Evolutionary conservation across 2,888 invertebrate genomes (phyloP).

Genomic region (Tipula vernalis): DNA sequence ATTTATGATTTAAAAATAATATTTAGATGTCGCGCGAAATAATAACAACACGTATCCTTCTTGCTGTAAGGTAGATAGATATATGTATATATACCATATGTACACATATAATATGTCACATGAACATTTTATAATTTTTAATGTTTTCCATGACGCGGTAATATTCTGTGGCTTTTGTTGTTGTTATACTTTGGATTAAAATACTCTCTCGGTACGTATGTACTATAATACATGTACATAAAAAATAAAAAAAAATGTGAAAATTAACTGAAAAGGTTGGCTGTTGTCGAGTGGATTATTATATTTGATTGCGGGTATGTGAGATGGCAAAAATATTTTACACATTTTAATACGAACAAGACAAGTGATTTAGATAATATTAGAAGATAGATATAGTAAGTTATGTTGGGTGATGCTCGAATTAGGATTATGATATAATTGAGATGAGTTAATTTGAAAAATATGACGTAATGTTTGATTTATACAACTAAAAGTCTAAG

Average conservation of each 20-base stretch:
- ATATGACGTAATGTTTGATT: neutral
- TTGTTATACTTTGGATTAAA: neutral
- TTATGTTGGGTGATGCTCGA: neutral
- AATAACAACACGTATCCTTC: neutral
- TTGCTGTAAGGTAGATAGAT: neutral
- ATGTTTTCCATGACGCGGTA: neutral
- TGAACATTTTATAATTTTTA: neutral
- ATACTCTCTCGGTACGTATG: neutral
- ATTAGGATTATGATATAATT: neutral
- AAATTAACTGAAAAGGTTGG: neutral
- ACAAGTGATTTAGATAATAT: neutral
- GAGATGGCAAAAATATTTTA: neutral
- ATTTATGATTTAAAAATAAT: constrained; percentile 4
- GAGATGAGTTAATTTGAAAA: neutral
- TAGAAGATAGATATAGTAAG: neutral
- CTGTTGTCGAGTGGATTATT: neutral
- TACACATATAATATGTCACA: neutral
- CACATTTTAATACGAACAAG: neutral
- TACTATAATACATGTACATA: neutral
- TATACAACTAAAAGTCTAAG: neutral
- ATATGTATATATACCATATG: neutral
- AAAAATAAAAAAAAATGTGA: neutral
- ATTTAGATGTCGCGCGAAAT: neutral
- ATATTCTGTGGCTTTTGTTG: neutral
- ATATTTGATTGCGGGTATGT: neutral